Percentiles rank a stretch among this genome's conserved stretches.
Conservation (phyloP, 2,113 vertebrate species). For the Eudyptes chrysolophus region DNA sequence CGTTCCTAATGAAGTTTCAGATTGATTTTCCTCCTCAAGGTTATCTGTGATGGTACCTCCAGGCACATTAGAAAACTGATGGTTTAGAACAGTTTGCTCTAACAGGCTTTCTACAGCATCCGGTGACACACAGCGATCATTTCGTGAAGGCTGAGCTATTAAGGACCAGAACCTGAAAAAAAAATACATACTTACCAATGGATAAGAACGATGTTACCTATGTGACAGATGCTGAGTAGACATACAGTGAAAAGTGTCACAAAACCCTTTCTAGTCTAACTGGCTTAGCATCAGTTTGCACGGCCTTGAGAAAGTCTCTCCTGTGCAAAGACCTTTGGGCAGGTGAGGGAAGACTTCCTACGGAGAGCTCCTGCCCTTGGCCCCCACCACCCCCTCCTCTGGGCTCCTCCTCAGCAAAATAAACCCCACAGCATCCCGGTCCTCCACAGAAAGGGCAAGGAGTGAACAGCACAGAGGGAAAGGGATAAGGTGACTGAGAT, state of each 20-base stretch:
- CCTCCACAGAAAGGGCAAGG: not conserved
- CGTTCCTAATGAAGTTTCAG: conserved; percentile 56
- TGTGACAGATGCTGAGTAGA: not conserved
- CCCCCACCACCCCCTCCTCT: not conserved
- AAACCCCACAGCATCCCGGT: not conserved
- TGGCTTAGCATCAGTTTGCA: not conserved
- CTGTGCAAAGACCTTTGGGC: not conserved
- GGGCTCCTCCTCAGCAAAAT: not conserved
- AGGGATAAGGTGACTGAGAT: not conserved
- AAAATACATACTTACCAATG: not conserved
- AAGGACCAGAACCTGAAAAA: not conserved
- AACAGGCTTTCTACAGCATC: conserved; percentile 1
- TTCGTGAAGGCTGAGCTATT: not conserved
- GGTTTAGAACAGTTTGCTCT: conserved; percentile 35
- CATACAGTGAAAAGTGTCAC: not conserved
- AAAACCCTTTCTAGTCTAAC: not conserved
- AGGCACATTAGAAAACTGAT: not conserved
- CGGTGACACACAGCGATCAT: not conserved
- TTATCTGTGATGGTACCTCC: conserved; percentile 38
- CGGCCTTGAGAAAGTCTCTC: not conserved
- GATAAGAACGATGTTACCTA: not conserved
- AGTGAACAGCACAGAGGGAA: not conserved
- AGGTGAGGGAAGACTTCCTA: not conserved
- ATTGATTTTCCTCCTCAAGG: conserved; percentile 64
- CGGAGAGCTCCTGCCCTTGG: not conserved